phyloP scores from a whole-genome alignment of 2,113 vertebrate species.

The Benitochromis conjunctus region DNA sequence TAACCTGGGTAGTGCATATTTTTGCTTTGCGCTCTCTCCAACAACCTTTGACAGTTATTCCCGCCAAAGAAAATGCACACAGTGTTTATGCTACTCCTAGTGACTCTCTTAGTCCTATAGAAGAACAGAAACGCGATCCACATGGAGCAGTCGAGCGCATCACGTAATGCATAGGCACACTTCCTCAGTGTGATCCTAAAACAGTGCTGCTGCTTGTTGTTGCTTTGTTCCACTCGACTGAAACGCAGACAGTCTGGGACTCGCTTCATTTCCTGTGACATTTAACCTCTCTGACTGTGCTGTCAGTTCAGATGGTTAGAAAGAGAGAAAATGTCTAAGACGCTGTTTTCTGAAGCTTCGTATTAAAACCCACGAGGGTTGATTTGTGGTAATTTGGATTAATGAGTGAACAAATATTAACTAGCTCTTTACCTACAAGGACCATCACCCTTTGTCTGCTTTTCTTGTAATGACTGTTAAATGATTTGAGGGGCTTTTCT shows the following conservation, averaged over 20 bases:
- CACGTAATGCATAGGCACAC: background rate
- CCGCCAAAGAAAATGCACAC: background rate
- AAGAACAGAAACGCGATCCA: background rate
- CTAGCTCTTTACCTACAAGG: background rate
- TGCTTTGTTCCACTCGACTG: slow-evolving; percentile 27
- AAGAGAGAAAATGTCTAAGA: background rate
- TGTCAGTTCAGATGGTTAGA: slow-evolving; percentile 1
- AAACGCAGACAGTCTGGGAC: slow-evolving; percentile 9
- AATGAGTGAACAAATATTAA: background rate
- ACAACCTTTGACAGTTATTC: background rate
- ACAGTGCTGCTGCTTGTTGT: slow-evolving; percentile 15
- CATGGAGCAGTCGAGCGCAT: background rate
- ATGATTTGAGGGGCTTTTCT: background rate
- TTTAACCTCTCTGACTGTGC: background rate
- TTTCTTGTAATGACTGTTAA: background rate
- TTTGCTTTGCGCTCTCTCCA: background rate
- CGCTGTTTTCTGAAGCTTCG: background rate
- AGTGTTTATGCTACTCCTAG: background rate
- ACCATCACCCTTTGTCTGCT: background rate
- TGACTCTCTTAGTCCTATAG: background rate
- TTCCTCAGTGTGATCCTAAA: background rate
- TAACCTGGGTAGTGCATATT: background rate
- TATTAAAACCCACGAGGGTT: background rate
- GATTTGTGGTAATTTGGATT: background rate
- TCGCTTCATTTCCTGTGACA: slow-evolving; percentile 1